Evolutionary conservation across 2,888 invertebrate species (phyloP).

Genomic region (Psylliodes chrysocephalus): DNA sequence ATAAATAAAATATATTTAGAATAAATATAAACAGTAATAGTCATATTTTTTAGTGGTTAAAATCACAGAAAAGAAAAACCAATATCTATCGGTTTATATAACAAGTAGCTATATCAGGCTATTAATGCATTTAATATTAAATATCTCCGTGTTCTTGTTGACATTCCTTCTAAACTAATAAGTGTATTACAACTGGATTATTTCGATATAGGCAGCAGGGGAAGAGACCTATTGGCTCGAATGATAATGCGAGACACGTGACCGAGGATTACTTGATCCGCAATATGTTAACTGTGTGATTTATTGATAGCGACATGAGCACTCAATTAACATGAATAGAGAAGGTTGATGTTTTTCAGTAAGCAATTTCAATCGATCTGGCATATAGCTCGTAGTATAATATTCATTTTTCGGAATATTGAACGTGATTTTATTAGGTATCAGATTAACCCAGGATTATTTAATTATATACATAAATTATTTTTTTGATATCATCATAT

Average conservation of each 20-base stretch:
- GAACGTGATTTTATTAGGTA: no score
- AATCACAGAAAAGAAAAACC: no score
- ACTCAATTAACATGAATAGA: slow-evolving; percentile 57
- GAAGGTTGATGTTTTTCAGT: slow-evolving; percentile 29
- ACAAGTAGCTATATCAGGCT: no score
- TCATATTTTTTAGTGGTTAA: no score
- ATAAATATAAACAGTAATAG: no score
- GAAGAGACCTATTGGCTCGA: slow-evolving; percentile 52
- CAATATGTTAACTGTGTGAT: slow-evolving; percentile 59
- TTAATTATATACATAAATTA: no score
- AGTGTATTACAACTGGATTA: slow-evolving; percentile 56
- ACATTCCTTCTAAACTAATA: slow-evolving; percentile 50
- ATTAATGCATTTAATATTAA: not conserved
- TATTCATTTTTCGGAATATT: slow-evolving; percentile 22
- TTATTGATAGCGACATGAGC: slow-evolving; percentile 61
- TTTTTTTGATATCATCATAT: no score
- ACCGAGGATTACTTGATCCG: slow-evolving; percentile 57
- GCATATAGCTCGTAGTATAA: not conserved
- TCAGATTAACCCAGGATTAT: no score
- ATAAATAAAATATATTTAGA: no score
- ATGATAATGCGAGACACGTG: slow-evolving; percentile 59
- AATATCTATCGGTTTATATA: no score
- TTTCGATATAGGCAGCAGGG: slow-evolving; percentile 38
- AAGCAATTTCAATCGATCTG: slow-evolving; percentile 8
- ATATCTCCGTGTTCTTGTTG: not conserved